Base-by-base conservation (phyloP, 2,797 vertebrate species). In the Gymnocypris eckloni region DNA sequence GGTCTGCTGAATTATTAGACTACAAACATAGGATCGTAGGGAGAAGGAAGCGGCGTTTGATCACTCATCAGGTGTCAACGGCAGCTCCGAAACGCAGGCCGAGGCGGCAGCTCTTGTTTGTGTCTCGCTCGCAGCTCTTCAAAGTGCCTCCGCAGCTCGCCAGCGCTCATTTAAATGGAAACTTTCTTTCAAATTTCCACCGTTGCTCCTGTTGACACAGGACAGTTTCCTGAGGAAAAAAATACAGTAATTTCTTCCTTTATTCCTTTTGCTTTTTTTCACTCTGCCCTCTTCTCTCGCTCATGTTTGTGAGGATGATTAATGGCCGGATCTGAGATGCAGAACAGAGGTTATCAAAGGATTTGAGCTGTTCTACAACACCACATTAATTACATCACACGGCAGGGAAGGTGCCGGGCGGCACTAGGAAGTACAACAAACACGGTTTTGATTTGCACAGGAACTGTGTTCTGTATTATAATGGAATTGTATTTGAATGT, bases 21-120 rank as follows among this genome's bases (percentile, higher is more conserved):
- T 91, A 92, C 94, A 90, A 90, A 90, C 79, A 83, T 92, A 93
- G 94, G 93, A 94, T 94, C 89, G 91, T 78, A 90, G 52, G 88
- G 88, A 92, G 91, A 94, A 93, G 92, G 93, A 83, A 92, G 90
- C 91, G 67, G 90, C 89, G 93, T 95, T 95, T 96, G 95, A 95
- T 96, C 96, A 96, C 90, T 93, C 93, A 95, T 96, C 95, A 95
- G 92, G 94, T 96, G 95, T 96, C 95, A 96, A 91, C 92, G 71
- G 92, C 92, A 92, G 94, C 94, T 94, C 93, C 88, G 82, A 88
- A 93, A 93, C 93, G 93, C 93, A 94, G 94, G 93, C 94, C 84
- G 92, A 94, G 93, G 94, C 93, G 93, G 93, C 93, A 82, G 93
- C 93, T 94, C 93, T 93, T 94, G 94, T 96, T 95, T 94, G 92